Percentiles rank a stretch among this genome's conserved stretches.
Conservation (phyloP, 2,797 vertebrate genomes). For the Sebastes variabilis region DNA sequence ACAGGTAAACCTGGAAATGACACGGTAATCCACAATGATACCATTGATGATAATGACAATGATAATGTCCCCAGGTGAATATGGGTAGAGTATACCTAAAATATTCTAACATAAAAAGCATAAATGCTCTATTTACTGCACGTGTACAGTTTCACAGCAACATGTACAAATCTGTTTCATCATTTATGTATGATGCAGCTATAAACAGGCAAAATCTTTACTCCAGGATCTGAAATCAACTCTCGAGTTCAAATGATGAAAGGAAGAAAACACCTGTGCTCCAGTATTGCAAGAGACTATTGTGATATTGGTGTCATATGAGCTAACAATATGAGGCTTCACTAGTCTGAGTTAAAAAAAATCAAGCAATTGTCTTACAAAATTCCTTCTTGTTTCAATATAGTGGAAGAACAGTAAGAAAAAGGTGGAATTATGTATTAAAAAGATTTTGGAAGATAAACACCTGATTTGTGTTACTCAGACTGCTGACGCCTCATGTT, state of each 20-base stretch:
- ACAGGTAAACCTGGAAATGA: conserved; percentile 28
- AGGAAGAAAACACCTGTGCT: not conserved
- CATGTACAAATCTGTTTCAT: not conserved
- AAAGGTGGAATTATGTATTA: too few species aligned
- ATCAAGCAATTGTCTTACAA: too few species aligned
- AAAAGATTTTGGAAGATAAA: too few species aligned
- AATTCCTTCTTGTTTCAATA: too few species aligned
- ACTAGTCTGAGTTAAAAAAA: too few species aligned
- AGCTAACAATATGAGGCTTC: too few species aligned
- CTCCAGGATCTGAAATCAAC: not conserved
- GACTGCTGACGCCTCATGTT: not conserved
- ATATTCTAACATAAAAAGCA: not conserved
- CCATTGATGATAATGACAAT: not conserved
- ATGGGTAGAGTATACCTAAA: not conserved
- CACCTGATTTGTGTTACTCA: not conserved
- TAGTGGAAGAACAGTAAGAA: too few species aligned
- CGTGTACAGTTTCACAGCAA: not conserved
- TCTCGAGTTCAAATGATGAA: not conserved
- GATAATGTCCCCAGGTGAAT: not conserved
- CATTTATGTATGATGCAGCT: not conserved
- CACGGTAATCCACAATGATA: not conserved
- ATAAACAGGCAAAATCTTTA: not conserved
- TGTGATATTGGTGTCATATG: not conserved
- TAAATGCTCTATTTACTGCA: too few species aligned
- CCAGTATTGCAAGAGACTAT: not conserved